Evolutionary conservation across 2,888 invertebrate genomes (phyloP).

Genomic region (Pantelozetes paolii): DNA sequence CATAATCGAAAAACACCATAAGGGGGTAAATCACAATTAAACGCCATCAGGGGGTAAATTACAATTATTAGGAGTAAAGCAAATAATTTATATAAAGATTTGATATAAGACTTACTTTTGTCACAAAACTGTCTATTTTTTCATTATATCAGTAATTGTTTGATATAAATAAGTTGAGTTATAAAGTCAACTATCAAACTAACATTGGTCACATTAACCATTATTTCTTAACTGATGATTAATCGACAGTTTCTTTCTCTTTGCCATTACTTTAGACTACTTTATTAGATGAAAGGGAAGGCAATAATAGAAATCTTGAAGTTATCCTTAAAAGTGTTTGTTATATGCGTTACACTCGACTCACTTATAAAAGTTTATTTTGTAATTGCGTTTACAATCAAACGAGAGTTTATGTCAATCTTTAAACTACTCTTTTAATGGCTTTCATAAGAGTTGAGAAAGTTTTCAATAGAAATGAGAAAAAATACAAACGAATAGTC

Average conservation of each 20-base stretch:
- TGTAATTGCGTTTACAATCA: conserved; percentile 31
- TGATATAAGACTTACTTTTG: neutral
- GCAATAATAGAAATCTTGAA: conserved; percentile 20
- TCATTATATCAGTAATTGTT: neutral
- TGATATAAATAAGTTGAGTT: conserved; percentile 5
- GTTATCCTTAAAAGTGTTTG: neutral
- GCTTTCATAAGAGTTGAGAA: neutral
- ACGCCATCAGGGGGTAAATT: too few species aligned
- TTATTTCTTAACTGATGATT: conserved; percentile 18
- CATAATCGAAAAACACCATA: too few species aligned
- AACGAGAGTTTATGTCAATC: conserved; percentile 18
- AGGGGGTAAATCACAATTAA: too few species aligned
- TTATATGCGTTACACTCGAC: neutral
- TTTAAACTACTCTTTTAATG: conserved; percentile 25
- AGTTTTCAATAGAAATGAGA: too few species aligned
- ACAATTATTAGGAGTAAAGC: too few species aligned
- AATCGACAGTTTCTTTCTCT: conserved; percentile 17
- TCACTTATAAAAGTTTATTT: conserved; percentile 32
- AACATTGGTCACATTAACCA: conserved; percentile 5
- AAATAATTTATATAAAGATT: too few species aligned
- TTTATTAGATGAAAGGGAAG: conserved; percentile 20
- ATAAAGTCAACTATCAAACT: conserved; percentile 10
- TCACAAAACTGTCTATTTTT: neutral
- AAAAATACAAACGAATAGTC: too few species aligned
- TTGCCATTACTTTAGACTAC: neutral